Evolutionary conservation across 2,888 invertebrate species (phyloP).

Genomic region (Horisme vitalbata): DNA sequence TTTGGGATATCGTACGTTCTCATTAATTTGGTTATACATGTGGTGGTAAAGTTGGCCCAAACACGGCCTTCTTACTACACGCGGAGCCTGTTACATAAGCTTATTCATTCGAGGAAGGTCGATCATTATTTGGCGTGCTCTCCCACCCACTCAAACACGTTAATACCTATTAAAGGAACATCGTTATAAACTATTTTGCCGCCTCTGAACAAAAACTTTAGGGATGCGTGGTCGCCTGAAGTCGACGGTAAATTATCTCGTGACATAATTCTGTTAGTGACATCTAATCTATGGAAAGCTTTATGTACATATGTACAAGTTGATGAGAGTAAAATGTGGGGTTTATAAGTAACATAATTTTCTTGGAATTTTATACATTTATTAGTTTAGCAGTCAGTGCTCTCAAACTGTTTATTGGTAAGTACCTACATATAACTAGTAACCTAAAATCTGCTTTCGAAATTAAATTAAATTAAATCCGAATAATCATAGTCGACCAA

Average conservation of each 20-base stretch:
- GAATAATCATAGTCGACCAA: neutral
- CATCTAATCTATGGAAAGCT: constrained; percentile 10
- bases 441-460: no score
- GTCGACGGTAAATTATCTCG: constrained; percentile 10
- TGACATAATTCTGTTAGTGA: constrained; percentile 15
- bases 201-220: constrained; percentile 5
- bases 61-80: constrained; percentile 47
- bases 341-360: no score
- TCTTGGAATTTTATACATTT: no score
- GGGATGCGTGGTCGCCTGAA: constrained; percentile 5
- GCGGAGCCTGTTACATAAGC: constrained; percentile 56
- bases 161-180: constrained; percentile 31
- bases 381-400: no score
- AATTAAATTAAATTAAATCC: no score
- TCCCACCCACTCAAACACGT: constrained; percentile 54
- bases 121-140: constrained; percentile 53
- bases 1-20: no score
- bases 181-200: constrained; percentile 32
- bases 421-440: no score
- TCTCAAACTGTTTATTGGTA: no score
- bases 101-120: constrained; percentile 54
- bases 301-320: no score
- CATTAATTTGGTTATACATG: neutral
- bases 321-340: no score
- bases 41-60: constrained; percentile 42